These are phyloP conservation scores for Chanos chanos DNA, from an alignment of 2,797 vertebrate genomes.

Conservation along the genomic window DNA sequence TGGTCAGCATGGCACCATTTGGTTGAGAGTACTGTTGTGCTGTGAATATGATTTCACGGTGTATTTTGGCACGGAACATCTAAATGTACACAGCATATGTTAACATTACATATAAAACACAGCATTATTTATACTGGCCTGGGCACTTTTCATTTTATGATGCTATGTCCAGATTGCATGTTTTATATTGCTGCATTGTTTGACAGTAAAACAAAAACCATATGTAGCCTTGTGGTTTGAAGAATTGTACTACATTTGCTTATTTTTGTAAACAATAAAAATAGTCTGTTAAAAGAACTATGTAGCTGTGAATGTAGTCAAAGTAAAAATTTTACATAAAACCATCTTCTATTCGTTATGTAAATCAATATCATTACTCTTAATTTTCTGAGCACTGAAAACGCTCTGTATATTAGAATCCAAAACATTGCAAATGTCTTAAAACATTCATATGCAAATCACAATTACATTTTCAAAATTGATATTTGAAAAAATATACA, in stretches of 20 bases:
- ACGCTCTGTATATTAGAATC: background rate
- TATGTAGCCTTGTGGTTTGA: conserved; percentile 68
- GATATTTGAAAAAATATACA: too few relatives aligned
- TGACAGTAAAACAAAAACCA: conserved; percentile 75
- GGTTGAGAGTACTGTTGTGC: conserved; percentile 70
- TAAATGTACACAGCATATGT: conserved; percentile 76
- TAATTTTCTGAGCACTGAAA: background rate
- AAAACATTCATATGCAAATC: too few relatives aligned
- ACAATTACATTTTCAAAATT: too few relatives aligned
- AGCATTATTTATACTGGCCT: conserved; percentile 86
- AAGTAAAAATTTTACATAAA: background rate
- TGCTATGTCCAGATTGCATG: conserved; percentile 84
- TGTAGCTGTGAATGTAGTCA: conserved; percentile 51
- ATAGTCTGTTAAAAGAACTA: conserved; percentile 34
- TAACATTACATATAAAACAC: conserved; percentile 79
- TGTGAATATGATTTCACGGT: conserved; percentile 74
- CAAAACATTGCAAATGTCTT: conserved; percentile 1
- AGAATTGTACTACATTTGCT: conserved; percentile 48
- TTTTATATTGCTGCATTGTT: conserved; percentile 83
- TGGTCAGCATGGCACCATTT: conserved; percentile 48
- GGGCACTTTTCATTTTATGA: conserved; percentile 85
- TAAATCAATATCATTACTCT: background rate
- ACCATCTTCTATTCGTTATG: background rate
- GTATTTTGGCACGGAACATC: conserved; percentile 77
- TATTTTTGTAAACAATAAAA: conserved; percentile 47